Conservation (phyloP, 2,113 vertebrate genomes). For the Epinephelus moara region DNA sequence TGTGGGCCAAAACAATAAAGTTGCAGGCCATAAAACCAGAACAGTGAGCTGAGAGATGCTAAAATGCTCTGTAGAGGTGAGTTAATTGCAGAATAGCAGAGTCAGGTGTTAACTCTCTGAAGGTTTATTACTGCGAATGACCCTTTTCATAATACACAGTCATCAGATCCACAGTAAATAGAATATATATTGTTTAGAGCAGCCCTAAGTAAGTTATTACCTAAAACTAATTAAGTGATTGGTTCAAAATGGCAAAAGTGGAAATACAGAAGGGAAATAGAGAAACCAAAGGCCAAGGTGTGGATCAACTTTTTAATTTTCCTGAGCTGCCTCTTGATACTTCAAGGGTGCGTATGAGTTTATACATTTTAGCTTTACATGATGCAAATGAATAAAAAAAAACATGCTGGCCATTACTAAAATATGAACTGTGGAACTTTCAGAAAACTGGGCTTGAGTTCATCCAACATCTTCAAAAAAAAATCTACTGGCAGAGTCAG, state of each 20-base stretch:
- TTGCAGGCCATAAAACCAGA: constrained; percentile 10
- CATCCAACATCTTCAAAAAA: neutral
- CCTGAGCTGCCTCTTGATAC: neutral
- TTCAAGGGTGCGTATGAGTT: neutral
- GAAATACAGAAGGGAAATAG: neutral
- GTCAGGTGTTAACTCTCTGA: constrained; percentile 3
- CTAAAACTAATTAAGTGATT: neutral
- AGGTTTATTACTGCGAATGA: neutral
- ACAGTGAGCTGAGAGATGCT: constrained; percentile 10
- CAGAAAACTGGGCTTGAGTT: neutral
- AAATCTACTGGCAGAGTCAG: neutral
- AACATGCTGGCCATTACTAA: neutral
- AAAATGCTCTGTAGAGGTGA: neutral
- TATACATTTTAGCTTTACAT: neutral
- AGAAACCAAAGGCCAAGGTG: neutral
- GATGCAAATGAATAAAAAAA: neutral
- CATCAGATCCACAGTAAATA: neutral
- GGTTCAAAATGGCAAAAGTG: neutral
- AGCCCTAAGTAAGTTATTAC: neutral
- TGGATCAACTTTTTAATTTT: neutral
- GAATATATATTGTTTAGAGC: neutral
- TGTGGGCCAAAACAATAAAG: constrained; percentile 10
- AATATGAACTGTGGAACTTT: neutral
- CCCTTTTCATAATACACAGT: neutral
- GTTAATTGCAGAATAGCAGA: constrained; percentile 13